Percentiles rank a stretch among this genome's conserved stretches.
Conservation (phyloP, 2,113 vertebrate genomes). For the Caracal caracal region DNA sequence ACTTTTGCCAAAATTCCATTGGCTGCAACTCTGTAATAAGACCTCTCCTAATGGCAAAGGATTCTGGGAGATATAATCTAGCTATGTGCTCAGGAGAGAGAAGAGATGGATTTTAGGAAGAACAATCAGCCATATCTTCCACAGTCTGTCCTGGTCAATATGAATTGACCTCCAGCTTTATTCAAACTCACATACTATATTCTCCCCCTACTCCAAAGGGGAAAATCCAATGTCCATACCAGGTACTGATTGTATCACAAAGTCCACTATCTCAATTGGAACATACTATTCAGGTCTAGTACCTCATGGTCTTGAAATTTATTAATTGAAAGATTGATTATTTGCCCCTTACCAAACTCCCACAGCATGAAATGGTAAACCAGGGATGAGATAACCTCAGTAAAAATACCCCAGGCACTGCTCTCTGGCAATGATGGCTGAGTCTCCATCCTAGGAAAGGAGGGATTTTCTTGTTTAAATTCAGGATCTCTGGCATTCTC, state of each 20-base stretch:
- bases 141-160: neutral
- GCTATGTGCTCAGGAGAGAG: neutral
- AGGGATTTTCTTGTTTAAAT: neutral
- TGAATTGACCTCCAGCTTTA: neutral
- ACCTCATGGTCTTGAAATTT: neutral
- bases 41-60: neutral
- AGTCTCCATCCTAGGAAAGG: rapidly evolving
- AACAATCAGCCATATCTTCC: neutral
- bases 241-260: neutral
- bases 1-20: neutral
- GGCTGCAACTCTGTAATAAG: neutral
- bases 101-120: neutral
- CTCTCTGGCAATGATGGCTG: neutral
- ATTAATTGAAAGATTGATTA: neutral
- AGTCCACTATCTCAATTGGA: neutral
- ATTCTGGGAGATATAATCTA: neutral
- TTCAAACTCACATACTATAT: neutral
- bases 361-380: neutral
- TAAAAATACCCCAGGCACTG: neutral
- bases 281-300: neutral
- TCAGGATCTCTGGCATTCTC: neutral
- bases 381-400: neutral
- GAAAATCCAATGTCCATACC: neutral
- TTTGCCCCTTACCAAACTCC: neutral
- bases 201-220: neutral